Conservation (phyloP, 2,113 vertebrate species). For the Hemibagrus wyckioides region DNA sequence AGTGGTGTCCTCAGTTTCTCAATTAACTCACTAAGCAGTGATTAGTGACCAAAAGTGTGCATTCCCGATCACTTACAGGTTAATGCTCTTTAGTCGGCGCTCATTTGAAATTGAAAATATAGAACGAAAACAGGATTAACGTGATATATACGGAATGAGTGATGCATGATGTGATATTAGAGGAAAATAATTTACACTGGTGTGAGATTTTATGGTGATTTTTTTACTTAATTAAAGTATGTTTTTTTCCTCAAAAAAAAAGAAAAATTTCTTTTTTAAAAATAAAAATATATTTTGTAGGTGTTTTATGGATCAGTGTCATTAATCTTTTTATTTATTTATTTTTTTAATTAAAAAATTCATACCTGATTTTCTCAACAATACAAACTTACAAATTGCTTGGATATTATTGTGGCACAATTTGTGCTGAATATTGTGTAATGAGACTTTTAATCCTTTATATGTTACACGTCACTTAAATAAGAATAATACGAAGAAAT, state of each 20-base stretch:
- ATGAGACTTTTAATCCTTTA: no score
- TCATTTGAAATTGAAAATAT: background rate
- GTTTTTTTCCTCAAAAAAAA: background rate
- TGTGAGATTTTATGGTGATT: background rate
- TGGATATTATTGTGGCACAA: no score
- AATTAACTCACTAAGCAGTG: conserved; percentile 47
- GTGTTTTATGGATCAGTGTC: no score
- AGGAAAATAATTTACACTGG: background rate
- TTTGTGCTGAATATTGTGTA: no score
- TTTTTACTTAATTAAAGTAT: background rate
- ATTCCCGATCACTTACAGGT: background rate
- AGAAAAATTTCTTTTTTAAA: no score
- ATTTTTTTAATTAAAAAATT: no score
- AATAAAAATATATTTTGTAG: no score
- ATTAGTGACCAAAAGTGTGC: conserved; percentile 42
- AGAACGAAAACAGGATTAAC: background rate
- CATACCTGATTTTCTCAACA: no score
- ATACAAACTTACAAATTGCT: no score
- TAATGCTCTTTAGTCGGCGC: background rate
- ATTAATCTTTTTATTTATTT: no score
- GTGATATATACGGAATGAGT: background rate
- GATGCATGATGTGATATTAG: background rate
- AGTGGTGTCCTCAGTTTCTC: conserved; percentile 54
- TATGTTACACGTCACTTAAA: no score
- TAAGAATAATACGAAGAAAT: no score